A percentile compares a stretch with the other conserved stretches of the same genome.
phyloP scores from a whole-genome alignment of 2,888 invertebrate species.

The Drosophila heteroneura region DNA sequence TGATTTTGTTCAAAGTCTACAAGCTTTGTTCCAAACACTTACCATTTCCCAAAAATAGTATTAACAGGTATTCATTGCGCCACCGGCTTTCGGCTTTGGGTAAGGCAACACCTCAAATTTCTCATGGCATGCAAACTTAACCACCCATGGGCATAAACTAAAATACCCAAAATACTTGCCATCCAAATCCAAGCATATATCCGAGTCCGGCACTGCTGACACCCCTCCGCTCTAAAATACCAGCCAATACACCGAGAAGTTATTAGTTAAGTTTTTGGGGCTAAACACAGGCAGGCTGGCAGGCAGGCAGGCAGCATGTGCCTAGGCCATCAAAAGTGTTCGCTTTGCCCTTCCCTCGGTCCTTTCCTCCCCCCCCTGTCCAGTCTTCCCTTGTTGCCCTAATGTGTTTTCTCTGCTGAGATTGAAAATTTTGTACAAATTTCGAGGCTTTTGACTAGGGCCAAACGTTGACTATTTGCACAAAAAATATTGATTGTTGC shows the following conservation, averaged over 20 bases:
- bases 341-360: neutral
- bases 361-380: neutral
- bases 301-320: slow-evolving; percentile 23
- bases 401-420: slow-evolving; percentile 10
- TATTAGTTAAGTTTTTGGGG: slow-evolving; percentile 60
- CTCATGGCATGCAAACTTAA: neutral
- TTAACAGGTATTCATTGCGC: slow-evolving; percentile 2
- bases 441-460: slow-evolving; percentile 19
- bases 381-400: neutral
- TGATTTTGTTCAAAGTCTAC: neutral
- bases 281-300: neutral
- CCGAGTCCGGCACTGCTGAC: neutral
- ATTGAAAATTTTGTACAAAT: slow-evolving; percentile 58
- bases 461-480: slow-evolving; percentile 62
- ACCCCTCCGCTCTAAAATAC: slow-evolving; percentile 1
- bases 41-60: neutral
- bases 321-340: slow-evolving; percentile 32
- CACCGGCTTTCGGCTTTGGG: neutral
- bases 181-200: slow-evolving; percentile 1
- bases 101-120: slow-evolving; percentile 7
- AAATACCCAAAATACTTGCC: slow-evolving; percentile 7
- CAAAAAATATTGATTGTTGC: slow-evolving; percentile 73
- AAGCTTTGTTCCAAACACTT: neutral
- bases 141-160: slow-evolving; percentile 1
- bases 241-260: slow-evolving; percentile 52